Conservation (phyloP, 2,797 vertebrate genomes). For the Alcedo atthis region DNA sequence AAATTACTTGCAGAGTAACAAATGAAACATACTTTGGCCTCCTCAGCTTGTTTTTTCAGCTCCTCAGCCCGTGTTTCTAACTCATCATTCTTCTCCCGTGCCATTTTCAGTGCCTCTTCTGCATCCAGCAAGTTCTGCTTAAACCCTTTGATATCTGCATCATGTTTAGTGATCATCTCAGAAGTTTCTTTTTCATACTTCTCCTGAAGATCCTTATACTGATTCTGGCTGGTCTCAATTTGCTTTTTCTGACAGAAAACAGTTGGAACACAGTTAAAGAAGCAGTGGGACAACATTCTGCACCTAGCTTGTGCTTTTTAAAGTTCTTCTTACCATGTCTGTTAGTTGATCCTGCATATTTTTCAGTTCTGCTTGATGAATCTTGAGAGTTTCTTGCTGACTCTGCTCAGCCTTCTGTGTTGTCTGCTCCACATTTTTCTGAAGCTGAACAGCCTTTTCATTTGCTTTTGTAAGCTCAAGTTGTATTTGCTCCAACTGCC, state of each 20-base stretch:
- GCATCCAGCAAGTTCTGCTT: slow-evolving; percentile 74
- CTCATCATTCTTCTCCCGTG: slow-evolving; percentile 75
- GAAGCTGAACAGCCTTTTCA: slow-evolving; percentile 80
- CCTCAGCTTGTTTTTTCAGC: slow-evolving; percentile 84
- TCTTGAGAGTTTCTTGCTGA: slow-evolving; percentile 76
- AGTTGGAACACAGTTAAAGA: not conserved
- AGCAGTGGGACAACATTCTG: not conserved
- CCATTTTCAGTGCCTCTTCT: slow-evolving; percentile 77
- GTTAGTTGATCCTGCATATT: slow-evolving; percentile 81
- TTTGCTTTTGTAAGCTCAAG: slow-evolving; percentile 85
- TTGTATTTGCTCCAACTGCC: slow-evolving; percentile 89
- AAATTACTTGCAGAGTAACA: not conserved
- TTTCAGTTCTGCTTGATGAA: slow-evolving; percentile 81
- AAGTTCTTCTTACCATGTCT: slow-evolving; percentile 81
- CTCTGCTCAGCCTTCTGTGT: slow-evolving; percentile 82
- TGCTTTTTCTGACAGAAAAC: slow-evolving; percentile 81
- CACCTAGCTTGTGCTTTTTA: not conserved
- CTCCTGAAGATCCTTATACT: slow-evolving; percentile 80
- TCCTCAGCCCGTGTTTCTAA: slow-evolving; percentile 82
- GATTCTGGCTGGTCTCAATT: slow-evolving; percentile 73
- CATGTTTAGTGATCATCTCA: slow-evolving; percentile 77
- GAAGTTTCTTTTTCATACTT: slow-evolving; percentile 81
- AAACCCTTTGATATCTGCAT: slow-evolving; percentile 74
- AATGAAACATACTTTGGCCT: slow-evolving; percentile 81
- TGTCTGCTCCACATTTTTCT: slow-evolving; percentile 81